A percentile compares a stretch with the other conserved stretches of the same genome.
Evolutionary conservation across 2,113 vertebrate genomes (phyloP).

Genomic region (Macrotus californicus): DNA sequence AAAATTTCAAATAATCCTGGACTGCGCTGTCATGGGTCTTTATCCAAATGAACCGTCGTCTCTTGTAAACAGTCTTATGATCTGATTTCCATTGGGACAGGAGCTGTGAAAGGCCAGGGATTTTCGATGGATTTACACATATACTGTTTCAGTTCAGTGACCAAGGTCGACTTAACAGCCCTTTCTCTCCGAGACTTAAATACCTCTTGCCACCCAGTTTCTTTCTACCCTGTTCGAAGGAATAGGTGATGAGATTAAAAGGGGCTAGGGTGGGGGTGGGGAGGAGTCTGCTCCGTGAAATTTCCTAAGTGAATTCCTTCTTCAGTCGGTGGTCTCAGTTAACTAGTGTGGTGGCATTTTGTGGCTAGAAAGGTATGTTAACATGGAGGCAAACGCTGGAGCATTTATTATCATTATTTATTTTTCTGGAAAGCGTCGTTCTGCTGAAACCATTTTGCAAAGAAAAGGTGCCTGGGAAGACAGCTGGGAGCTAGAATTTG

Average conservation of each 20-base stretch:
- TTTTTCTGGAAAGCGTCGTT: constrained; percentile 24
- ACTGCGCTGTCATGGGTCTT: constrained; percentile 84
- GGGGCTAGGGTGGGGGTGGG: background rate
- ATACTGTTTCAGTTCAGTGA: constrained; percentile 93
- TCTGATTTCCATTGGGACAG: constrained; percentile 90
- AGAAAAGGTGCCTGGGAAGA: background rate
- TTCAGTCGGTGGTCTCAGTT: constrained; percentile 76
- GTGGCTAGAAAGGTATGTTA: constrained; percentile 74
- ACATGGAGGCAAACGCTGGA: background rate
- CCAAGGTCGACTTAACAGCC: constrained; percentile 87
- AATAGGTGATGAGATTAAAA: constrained; percentile 57
- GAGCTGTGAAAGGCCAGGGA: constrained; percentile 87
- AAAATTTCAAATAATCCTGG: constrained; percentile 82
- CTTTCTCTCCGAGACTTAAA: constrained; percentile 82
- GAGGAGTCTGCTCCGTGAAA: constrained; percentile 63
- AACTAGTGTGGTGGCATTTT: constrained; percentile 79
- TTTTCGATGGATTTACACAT: constrained; percentile 97
- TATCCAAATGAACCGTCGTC: constrained; percentile 88
- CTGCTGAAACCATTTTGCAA: background rate
- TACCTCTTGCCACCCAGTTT: constrained; percentile 82
- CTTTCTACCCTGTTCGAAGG: constrained; percentile 46
- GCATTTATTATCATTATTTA: background rate
- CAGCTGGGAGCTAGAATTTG: background rate
- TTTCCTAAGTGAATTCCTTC: constrained; percentile 82
- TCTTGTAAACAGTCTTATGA: constrained; percentile 91